These are phyloP conservation scores for Sicus ferrugineus DNA, from an alignment of 2,888 invertebrate genomes.

Conservation along the genomic window DNA sequence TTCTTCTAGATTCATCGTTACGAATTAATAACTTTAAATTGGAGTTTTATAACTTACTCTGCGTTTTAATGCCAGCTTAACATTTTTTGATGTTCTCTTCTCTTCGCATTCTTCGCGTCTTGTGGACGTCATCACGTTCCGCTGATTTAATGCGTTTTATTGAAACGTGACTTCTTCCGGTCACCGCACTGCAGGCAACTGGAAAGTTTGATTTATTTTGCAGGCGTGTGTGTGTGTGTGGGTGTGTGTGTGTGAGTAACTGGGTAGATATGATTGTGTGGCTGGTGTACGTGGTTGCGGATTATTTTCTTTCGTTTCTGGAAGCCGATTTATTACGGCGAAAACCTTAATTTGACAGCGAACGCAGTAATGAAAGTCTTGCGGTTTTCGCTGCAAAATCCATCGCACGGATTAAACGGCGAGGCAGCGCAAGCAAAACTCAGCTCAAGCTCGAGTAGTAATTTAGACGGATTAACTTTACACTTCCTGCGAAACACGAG, in stretches of 20 bases:
- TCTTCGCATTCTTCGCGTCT: background rate
- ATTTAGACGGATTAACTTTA: background rate
- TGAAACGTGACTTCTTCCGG: slow-evolving; percentile 48
- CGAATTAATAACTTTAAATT: too few species aligned
- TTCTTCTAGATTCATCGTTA: too few species aligned
- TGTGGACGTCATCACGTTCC: slow-evolving; percentile 45
- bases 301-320: background rate
- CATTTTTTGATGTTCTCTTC: background rate
- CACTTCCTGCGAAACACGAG: too few species aligned
- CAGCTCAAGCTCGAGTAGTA: background rate
- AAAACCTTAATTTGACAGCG: background rate
- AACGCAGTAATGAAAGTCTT: background rate
- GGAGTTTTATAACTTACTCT: too few species aligned
- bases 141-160: slow-evolving; percentile 48
- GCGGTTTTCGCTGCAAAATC: background rate
- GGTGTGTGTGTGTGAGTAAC: slow-evolving; percentile 4
- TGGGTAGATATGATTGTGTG: slow-evolving; percentile 3
- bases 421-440: background rate
- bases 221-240: slow-evolving; percentile 4
- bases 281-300: background rate
- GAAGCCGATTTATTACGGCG: background rate
- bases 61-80: too few species aligned
- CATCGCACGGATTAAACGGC: background rate
- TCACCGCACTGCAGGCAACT: slow-evolving; percentile 22
- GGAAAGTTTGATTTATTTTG: slow-evolving; percentile 5